phyloP scores from a whole-genome alignment of 2,888 invertebrate species.

The Limenitis camilla region DNA sequence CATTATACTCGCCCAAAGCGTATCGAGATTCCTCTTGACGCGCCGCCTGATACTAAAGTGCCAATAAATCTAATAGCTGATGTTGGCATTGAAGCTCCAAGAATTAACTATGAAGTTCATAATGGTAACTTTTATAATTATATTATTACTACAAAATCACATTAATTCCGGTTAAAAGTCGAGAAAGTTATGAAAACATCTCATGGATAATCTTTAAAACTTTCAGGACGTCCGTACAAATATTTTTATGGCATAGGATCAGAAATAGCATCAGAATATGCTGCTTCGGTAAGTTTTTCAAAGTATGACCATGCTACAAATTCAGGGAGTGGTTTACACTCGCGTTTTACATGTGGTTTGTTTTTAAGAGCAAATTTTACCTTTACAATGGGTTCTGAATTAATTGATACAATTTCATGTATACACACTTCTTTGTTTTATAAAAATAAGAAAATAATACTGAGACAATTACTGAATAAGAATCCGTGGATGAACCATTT shows the following conservation, averaged over 20 bases:
- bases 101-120: conserved; percentile 81
- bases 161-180: background rate
- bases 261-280: conserved; percentile 81
- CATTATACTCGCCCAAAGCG: conserved; percentile 85
- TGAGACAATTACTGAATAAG: too few species aligned
- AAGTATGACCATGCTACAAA: too few species aligned
- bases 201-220: background rate
- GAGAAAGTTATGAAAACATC: background rate
- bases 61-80: conserved; percentile 80
- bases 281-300: conserved; percentile 78
- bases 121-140: conserved; percentile 48
- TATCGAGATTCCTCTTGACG: conserved; percentile 79
- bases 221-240: conserved; percentile 79
- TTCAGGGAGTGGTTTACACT: too few species aligned
- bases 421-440: too few species aligned
- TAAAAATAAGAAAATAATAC: too few species aligned
- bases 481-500: too few species aligned
- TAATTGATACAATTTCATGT: too few species aligned
- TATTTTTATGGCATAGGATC: conserved; percentile 93
- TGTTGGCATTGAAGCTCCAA: conserved; percentile 87
- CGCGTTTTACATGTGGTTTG: too few species aligned
- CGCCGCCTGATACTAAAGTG: conserved; percentile 66
- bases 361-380: too few species aligned
- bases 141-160: background rate
- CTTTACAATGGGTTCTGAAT: too few species aligned